These are phyloP conservation scores for Gadopsis bispinosus DNA, from an alignment of 2,797 vertebrate species.

Conservation along the genomic window DNA sequence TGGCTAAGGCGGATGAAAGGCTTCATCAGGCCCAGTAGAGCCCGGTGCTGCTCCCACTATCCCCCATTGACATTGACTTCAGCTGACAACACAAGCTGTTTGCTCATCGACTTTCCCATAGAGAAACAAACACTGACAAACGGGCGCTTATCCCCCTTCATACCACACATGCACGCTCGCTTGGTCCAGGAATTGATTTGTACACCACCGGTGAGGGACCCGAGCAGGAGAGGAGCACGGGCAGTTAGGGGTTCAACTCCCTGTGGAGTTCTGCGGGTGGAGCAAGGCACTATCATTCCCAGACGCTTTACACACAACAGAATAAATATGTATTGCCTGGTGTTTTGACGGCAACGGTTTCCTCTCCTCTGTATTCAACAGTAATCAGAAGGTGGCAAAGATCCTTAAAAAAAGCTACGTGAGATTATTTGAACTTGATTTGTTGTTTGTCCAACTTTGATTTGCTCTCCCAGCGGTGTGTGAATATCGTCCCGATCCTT, in stretches of 20 bases:
- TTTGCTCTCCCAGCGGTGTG: background rate
- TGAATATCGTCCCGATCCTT: background rate
- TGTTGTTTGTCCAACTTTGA: constrained; percentile 13
- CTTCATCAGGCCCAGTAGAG: constrained; percentile 31
- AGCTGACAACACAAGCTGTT: constrained; percentile 37
- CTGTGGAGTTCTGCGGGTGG: background rate
- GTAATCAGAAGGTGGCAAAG: constrained; percentile 3
- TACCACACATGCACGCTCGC: constrained; percentile 3
- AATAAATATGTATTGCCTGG: background rate
- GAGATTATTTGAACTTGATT: constrained; percentile 3
- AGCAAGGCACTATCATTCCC: background rate
- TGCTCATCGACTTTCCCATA: constrained; percentile 44
- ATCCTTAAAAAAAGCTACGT: background rate
- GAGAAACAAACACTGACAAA: constrained; percentile 53
- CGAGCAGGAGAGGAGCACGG: background rate
- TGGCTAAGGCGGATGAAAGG: constrained; percentile 53
- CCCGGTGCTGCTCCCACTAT: constrained; percentile 28
- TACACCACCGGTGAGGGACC: constrained; percentile 8
- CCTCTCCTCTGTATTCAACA: background rate
- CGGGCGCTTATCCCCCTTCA: background rate
- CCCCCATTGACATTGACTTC: constrained; percentile 57
- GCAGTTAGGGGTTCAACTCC: background rate
- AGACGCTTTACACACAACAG: background rate
- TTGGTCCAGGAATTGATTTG: constrained; percentile 35
- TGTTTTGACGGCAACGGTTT: background rate